A percentile compares a stretch with the other conserved stretches of the same genome.
These are phyloP conservation scores for Galeruca laticollis DNA, from an alignment of 2,888 invertebrate species.

Conservation along the genomic window DNA sequence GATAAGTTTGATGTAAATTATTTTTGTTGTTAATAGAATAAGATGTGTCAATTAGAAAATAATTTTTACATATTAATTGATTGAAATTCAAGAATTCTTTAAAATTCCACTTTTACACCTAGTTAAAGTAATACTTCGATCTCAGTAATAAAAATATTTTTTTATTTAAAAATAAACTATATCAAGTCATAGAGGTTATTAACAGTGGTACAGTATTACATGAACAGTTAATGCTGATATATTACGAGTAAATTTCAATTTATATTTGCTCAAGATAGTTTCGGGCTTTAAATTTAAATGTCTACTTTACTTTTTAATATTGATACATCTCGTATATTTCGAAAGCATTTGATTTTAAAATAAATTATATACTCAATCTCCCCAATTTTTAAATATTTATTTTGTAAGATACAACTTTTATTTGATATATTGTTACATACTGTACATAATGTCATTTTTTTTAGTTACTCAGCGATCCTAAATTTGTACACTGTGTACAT, in stretches of 20 bases:
- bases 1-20: neutral
- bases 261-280: too few species aligned
- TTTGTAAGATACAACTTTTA: constrained; percentile 13
- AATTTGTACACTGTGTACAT: constrained; percentile 49
- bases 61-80: too few species aligned
- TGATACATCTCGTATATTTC: neutral
- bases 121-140: too few species aligned
- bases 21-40: neutral
- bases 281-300: too few species aligned
- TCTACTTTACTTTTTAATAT: neutral
- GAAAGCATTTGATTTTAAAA: neutral
- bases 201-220: too few species aligned
- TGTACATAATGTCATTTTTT: constrained; percentile 35
- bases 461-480: constrained; percentile 38
- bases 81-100: too few species aligned
- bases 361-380: neutral
- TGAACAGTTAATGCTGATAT: too few species aligned
- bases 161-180: too few species aligned
- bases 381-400: constrained; percentile 17
- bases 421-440: constrained; percentile 18
- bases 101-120: too few species aligned
- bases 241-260: too few species aligned
- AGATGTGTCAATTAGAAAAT: neutral
- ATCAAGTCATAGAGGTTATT: too few species aligned
- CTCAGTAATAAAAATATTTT: too few species aligned